Base-by-base conservation (phyloP, 2,113 vertebrate genomes). In the Cinclus cinclus region DNA sequence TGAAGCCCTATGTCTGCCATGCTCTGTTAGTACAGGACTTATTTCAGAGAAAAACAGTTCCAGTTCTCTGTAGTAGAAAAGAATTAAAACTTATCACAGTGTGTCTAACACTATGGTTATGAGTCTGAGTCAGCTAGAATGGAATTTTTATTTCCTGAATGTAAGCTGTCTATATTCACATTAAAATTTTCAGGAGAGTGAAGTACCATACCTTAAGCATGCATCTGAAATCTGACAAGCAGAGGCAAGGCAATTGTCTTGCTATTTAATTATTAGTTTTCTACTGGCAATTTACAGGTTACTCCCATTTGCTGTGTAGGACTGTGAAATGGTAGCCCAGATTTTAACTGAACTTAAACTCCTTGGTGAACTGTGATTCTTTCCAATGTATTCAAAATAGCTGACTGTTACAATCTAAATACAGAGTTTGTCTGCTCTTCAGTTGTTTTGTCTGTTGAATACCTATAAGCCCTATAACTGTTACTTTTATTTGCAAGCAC, bases 221-320 rank as follows among this genome's bases (percentile, higher is more conserved):
- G 76, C 85, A 77, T 74, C 92, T 90, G 63, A 93, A 94, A 92
- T 94, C 78, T 96, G 93, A 93, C 94, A 95, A 93, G 92, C 92
- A 92, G 90, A 86, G 90, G 88, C 94, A 96, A 75, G 58, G 90
- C 76, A 92, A 33, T 82, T 86, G 88, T 84, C 92, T 90, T 77
- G 64, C 85, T 90, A 44, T 90, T 96, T 96, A 95, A 96, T 96
- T 90, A 93, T 89, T 92, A 92, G 92, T 75, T 95, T 96, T 96
- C 88, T 92, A 74, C 83, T 56, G 62, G 71, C 44, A 86, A 50
- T 80, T 94, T 81, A 69, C 44, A 78, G 60, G 88, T 94, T 90
- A 82, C 79, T 96, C 83, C 83, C 88, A 67, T 73, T 49, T 89
- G 65, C 79, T 92, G 18, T 94, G 65, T 52, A 69, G 81, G 76